Conservation (phyloP, 35 echinoderm and acorn worm species). For the Eucidaris tribuloides region DNA sequence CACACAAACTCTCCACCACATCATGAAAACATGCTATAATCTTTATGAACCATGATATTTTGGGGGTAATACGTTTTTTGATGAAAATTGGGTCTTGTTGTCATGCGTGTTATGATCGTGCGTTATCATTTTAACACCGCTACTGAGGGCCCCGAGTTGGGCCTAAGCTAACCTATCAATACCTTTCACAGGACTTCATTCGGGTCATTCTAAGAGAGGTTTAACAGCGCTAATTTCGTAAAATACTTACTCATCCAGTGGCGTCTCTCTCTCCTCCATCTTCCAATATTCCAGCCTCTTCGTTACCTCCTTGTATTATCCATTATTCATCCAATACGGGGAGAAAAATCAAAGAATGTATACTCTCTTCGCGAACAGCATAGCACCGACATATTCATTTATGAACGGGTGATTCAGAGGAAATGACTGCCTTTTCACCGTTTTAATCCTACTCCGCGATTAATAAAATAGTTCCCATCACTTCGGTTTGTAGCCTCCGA, state of each 20-base stretch:
- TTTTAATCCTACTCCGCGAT: constrained; percentile 11
- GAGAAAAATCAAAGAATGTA: constrained; percentile 11
- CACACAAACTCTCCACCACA: too few species aligned
- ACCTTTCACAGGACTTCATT: constrained; percentile 14
- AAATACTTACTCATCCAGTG: constrained; percentile 85
- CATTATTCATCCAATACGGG: constrained; percentile 46
- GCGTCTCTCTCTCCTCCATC: constrained; percentile 86
- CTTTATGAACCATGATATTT: too few species aligned
- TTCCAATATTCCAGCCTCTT: constrained; percentile 23
- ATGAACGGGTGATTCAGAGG: constrained; percentile 63
- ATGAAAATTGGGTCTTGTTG: too few species aligned
- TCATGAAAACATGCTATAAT: too few species aligned
- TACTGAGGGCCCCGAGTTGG: constrained; percentile 16
- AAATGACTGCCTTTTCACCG: constrained; percentile 53
- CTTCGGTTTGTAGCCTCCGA: too few species aligned
- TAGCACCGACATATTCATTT: constrained; percentile 55
- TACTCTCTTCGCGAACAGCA: constrained; percentile 17
- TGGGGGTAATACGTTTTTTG: too few species aligned
- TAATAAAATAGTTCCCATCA: constrained; percentile 49
- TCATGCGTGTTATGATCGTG: constrained; percentile 13
- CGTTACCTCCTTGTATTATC: constrained; percentile 37
- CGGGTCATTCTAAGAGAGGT: constrained; percentile 2
- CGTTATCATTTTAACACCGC: constrained; percentile 15
- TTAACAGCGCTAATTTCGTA: constrained; percentile 9
- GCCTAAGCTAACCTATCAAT: constrained; percentile 22